These are phyloP conservation scores for Andrena hattorfiana DNA, from an alignment of 2,888 invertebrate genomes.

Conservation along the genomic window DNA sequence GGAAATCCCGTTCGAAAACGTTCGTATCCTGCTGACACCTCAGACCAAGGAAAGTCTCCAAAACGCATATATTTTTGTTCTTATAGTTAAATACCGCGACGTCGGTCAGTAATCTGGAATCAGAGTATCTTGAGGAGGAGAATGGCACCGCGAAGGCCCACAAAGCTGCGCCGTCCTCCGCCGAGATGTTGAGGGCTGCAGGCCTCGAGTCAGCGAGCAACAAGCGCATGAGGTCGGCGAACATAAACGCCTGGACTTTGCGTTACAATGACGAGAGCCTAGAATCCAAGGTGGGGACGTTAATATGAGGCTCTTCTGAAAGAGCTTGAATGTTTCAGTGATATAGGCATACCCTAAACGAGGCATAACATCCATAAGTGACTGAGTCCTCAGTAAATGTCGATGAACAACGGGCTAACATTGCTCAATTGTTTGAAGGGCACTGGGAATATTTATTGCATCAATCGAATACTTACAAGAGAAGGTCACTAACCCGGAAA, in stretches of 20 bases:
- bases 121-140: slow-evolving; percentile 83
- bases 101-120: slow-evolving; percentile 82
- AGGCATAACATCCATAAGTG: no score
- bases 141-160: slow-evolving; percentile 77
- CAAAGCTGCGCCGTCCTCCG: slow-evolving; percentile 69
- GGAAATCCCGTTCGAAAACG: slow-evolving; percentile 96
- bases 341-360: neutral
- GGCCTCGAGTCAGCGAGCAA: slow-evolving; percentile 96
- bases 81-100: slow-evolving; percentile 82
- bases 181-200: slow-evolving; percentile 86
- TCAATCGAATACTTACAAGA: no score
- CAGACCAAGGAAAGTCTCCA: neutral
- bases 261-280: slow-evolving; percentile 93
- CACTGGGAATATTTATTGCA: no score
- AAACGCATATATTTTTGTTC: neutral
- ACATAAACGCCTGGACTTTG: slow-evolving; percentile 94
- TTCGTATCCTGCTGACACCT: slow-evolving; percentile 84
- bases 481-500: no score
- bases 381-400: no score
- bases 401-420: no score
- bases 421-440: no score
- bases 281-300: slow-evolving; percentile 89
- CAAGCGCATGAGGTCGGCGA: slow-evolving; percentile 93
- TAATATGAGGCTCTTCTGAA: neutral
- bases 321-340: neutral